Base-by-base conservation (phyloP, 1,140 invertebrate genomes). In the Antheraea mylitta region DNA sequence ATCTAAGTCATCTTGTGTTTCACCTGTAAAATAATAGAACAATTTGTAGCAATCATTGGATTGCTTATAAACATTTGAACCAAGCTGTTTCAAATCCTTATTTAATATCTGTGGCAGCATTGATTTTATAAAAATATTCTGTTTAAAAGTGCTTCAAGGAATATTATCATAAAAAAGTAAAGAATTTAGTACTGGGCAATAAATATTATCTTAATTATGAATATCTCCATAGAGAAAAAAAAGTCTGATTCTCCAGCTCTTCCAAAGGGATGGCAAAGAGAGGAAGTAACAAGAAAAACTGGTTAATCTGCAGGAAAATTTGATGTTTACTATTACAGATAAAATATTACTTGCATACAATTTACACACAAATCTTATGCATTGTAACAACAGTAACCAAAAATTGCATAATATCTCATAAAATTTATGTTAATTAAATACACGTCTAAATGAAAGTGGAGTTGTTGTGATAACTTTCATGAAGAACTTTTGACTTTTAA, bases 281-380 rank as follows among this genome's bases (percentile, higher is more conserved):
- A 98, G 91, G 97, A 98, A 91, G 94, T 97, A 45, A 91, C 96
- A 37, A 92, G 96, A 82, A 97, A 97, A 92, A 95, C 95, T 38
- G 97, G 97, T 48, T 89, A 97, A 18, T 97, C 97, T 61, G 96
- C 97, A 69, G 97, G 97, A 72, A 98, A 98, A 94, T 96, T 97
- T 81, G 98, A 99, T 92, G 96, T 99, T 82, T 98, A 96, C 93
- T 99, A 99, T 93, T 98, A 98, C 92, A 97, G 96, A 96, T 96
- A 94, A 87, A 61, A 36, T 22, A 61, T 48, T 48, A 69, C 9
- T 58, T 38, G 18, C 9, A 30, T 48, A 58, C 7, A 58, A 64
- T 73, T 63, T 9, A 58, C 58, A 59, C 37, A 60, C n/a, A 64
- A 64, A 64, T 37, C 11, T 42, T 4, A 30, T 4, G 22, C 22